phyloP scores from a whole-genome alignment of 2,888 invertebrate species.

The Hylaea fasciaria region DNA sequence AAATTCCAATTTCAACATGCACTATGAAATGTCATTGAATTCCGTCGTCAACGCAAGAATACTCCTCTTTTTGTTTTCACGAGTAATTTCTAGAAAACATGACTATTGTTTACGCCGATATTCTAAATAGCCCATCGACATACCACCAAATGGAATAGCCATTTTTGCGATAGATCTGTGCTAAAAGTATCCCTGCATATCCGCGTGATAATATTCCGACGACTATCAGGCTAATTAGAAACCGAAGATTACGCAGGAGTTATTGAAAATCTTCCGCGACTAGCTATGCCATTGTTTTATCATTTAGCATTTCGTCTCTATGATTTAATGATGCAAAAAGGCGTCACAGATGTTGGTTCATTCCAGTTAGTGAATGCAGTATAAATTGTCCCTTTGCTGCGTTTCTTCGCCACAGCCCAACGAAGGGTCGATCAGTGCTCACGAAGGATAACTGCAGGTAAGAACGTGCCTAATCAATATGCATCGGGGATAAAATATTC shows the following conservation, averaged over 20 bases:
- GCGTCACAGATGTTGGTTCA: constrained; percentile 63
- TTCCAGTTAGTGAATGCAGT: constrained; percentile 57
- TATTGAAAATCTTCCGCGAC: constrained; percentile 27
- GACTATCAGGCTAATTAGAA: constrained; percentile 1
- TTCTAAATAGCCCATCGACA: too few relatives aligned
- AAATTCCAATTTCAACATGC: too few relatives aligned
- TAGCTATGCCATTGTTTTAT: constrained; percentile 55
- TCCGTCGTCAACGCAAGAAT: too few relatives aligned
- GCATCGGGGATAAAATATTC: constrained; percentile 6
- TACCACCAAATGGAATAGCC: too few relatives aligned
- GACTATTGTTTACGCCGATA: too few relatives aligned
- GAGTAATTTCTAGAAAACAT: too few relatives aligned
- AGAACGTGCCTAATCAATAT: constrained; percentile 19
- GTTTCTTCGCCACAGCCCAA: constrained; percentile 54
- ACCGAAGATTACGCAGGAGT: constrained; percentile 2
- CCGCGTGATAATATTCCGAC: not conserved
- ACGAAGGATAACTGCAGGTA: constrained; percentile 49
- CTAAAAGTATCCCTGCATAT: too few relatives aligned
- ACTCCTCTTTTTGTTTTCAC: too few relatives aligned
- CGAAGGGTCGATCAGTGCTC: constrained; percentile 59
- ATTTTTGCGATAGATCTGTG: too few relatives aligned
- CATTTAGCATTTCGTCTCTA: constrained; percentile 47
- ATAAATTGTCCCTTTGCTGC: constrained; percentile 65
- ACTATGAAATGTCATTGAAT: too few relatives aligned
- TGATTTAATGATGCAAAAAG: constrained; percentile 45